Evolutionary conservation across 2,797 vertebrate genomes (phyloP), one percentile per base, ranked within the genome.

Genomic region (Percopsis omiscomaycus): DNA sequence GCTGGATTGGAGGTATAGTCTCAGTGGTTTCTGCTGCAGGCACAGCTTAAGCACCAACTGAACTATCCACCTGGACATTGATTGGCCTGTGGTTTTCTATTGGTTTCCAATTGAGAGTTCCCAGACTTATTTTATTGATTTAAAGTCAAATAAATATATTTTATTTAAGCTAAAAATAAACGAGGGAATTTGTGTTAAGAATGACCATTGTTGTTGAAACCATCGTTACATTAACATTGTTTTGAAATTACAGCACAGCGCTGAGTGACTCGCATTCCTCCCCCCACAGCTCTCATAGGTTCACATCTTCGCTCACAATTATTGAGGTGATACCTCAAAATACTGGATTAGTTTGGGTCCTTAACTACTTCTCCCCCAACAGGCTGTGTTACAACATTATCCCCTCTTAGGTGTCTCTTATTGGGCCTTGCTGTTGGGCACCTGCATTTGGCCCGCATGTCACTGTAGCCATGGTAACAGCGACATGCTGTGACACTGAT

Each of bases 391-490:
- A 89, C 84, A 89, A 89, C 89, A 91, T 86, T 87, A 77, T 15
- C 65, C 82, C 79, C 83, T 86, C 81, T 79, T 77, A 76, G 85
- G 84, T 87, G 84, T 86, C 88, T 89, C 86, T 91, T 91, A 91
- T 91, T 92, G 89, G 88, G 79, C 84, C 85, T 88, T 84, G 11
- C 82, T 85, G 88, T 89, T 84, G 89, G 84, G 87, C 89, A 91
- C 91, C 92, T 92, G 89, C 86, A 86, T 85, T 89, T 78, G 84
- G 84, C 73, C 83, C 52, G 62, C 77, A 73, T 86, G 84, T 87
- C 87, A 70, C 80, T 73, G 89, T 91, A 91, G 84, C 88, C 88
- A 84, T 91, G 92, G 91, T 87, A 91, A 92, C 91, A 86, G 88
- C 82, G 73, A 78, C 83, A 76, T 59, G 73, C 88, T 86, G 88